Evolutionary conservation across 2,113 vertebrate genomes (phyloP), one percentile per base, ranked within the genome.

Genomic region (Stercorarius parasiticus): DNA sequence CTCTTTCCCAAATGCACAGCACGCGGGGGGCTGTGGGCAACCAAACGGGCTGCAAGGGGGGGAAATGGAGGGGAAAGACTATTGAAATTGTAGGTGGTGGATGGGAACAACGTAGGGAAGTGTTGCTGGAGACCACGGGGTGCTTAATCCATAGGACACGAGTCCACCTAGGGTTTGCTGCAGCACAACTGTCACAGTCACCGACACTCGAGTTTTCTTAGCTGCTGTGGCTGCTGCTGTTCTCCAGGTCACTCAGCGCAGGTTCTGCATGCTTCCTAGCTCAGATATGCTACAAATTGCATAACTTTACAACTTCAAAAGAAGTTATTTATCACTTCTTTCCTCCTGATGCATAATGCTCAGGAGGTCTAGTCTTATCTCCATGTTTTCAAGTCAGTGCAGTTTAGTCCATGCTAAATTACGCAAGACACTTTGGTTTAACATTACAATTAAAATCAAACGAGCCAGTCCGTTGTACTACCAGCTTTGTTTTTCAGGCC

Each of bases 101-200:
- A 10, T 70, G 65, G 73, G 81, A 65, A 6, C 25, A 19, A 9
- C 2, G 0, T 7, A 36, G 36, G 70, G 72, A 10, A n/a, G 66
- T 47, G 34, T 20, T 43, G 36, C 59, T 88, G 79, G 65, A 79
- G 64, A 23, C 47, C 43, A 5, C 3, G 2, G 59, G 40, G 5
- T 53, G 0, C 11, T 32, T 43, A 34, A 65, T 52, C 30, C 27
- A 2, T 4, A 30, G 52, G 32, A 64, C n/a, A 12, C 0, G 0
- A 23, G 32, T 45, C 61, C 38, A 4, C 1, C 0, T 20, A 22
- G 25, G 25, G 15, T 82, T 36, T 87, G 53, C 55, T 78, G 38
- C 66, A 59, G 74, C 70, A 42, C 47, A 40, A 0, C 27, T 79
- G 59, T 18, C 23, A 9, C 69, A 38, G 30, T 15, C 11, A 1